Conservation (phyloP, 2,113 vertebrate genomes). For the Calyptomena viridis region DNA sequence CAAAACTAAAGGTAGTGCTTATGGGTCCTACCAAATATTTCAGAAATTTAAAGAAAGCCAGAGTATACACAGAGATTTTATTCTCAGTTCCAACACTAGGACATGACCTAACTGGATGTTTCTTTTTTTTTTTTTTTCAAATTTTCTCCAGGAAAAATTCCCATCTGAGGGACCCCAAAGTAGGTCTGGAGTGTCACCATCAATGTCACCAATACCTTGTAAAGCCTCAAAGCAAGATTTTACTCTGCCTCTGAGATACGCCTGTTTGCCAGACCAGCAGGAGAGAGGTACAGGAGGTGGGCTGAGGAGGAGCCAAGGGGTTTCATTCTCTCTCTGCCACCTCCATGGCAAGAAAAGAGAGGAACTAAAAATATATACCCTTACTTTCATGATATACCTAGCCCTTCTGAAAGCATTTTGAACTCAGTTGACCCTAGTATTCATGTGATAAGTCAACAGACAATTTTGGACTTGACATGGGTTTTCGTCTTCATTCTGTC, state of each 20-base stretch:
- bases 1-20: not conserved
- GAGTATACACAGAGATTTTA: not conserved
- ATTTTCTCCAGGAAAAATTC: not conserved
- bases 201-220: not conserved
- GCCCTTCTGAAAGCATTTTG: not conserved
- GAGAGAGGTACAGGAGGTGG: not conserved
- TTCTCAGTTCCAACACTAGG: not conserved
- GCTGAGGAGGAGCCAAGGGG: not conserved
- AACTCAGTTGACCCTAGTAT: not conserved
- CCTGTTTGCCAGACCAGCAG: not conserved
- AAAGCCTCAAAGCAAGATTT: conserved; percentile 14
- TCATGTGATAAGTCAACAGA: not conserved
- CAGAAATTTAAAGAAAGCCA: not conserved
- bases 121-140: not conserved
- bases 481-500: not conserved
- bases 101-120: not conserved
- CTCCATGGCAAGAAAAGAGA: not conserved
- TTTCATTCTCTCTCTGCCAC: not conserved
- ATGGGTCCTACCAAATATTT: not conserved
- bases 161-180: not conserved
- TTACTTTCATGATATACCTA: not conserved
- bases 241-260: not conserved
- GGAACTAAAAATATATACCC: not conserved
- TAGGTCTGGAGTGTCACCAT: not conserved
- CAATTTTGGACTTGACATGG: not conserved